Base-by-base conservation (phyloP, 1,140 invertebrate genomes). In the Periplaneta americana region DNA sequence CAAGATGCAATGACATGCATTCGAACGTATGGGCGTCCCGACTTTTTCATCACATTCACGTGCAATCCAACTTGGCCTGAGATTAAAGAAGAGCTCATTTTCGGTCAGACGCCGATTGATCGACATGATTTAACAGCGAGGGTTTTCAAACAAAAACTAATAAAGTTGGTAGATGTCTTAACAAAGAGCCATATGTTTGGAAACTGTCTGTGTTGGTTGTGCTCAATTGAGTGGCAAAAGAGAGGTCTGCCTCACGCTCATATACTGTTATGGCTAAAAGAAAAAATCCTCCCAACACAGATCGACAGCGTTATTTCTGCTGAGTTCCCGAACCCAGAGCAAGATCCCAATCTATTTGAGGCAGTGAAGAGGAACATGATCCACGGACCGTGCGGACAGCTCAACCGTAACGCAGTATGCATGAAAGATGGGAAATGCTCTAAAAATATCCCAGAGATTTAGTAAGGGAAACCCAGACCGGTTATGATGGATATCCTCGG, bases 111-210 rank as follows among this genome's bases (percentile, higher is more conserved):
- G n/a, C n/a, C n/a, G n/a, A n/a, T n/a, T n/a, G n/a, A n/a, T n/a
- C n/a, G n/a, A n/a, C n/a, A n/a, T 82, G 80, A 74, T n/a, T 35
- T 78, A 13, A 78, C 83, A 57, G 83, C 87, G 9, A 75, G 88
- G 48, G 89, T 91, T 17, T 91, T 91, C 83, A 83, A 86, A 34
- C 79, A 87, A 48, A 91, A 91, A 84, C 36, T 88, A 10, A 86
- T 88, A 78, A 35, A 82, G 74, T 78, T 91, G 18, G 85, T 90
- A 18, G 82, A 86, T n/a, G n/a, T n/a, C n/a, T n/a, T n/a, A n/a
- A n/a, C n/a, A n/a, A n/a, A n/a, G n/a, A n/a, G n/a, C n/a, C n/a
- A n/a, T n/a, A n/a, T n/a, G n/a, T n/a, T n/a, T n/a, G n/a, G n/a
- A n/a, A n/a, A n/a, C n/a, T n/a, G n/a, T n/a, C n/a, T n/a, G n/a